Conservation (phyloP, 2,888 invertebrate genomes). For the Lasioglossum vierecki region DNA sequence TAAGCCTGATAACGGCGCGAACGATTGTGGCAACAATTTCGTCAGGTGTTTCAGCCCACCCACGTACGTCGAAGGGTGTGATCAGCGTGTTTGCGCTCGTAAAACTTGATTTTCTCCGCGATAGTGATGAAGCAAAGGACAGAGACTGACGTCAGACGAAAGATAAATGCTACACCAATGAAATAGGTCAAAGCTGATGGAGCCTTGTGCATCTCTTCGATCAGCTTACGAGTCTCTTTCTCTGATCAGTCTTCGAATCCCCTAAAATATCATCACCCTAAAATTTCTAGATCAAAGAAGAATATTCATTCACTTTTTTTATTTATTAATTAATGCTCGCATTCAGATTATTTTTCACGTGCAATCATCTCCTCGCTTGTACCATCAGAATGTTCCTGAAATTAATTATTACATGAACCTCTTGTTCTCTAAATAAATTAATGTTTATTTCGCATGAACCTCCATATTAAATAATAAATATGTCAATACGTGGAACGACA, state of each 20-base stretch:
- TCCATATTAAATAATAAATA: too few relatives aligned
- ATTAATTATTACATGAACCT: too few relatives aligned
- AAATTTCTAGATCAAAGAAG: not conserved
- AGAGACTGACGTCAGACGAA: not conserved
- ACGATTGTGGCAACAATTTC: slow-evolving; percentile 49
- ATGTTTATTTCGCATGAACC: too few relatives aligned
- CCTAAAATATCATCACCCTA: too few relatives aligned
- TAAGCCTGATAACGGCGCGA: slow-evolving; percentile 56
- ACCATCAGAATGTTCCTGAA: too few relatives aligned
- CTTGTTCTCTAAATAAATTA: too few relatives aligned
- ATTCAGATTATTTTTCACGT: not conserved
- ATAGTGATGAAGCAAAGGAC: slow-evolving; percentile 11
- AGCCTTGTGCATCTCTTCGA: not conserved
- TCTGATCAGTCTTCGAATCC: not conserved
- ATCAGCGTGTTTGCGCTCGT: slow-evolving; percentile 36
- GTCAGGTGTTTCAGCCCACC: slow-evolving; percentile 56
- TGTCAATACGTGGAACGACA: too few relatives aligned
- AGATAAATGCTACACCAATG: not conserved
- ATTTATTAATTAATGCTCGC: not conserved
- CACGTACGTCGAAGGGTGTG: slow-evolving; percentile 45
- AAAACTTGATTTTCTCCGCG: slow-evolving; percentile 31
- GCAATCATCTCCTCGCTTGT: too few relatives aligned
- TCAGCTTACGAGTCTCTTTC: not conserved
- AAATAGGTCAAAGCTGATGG: not conserved
- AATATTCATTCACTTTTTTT: not conserved